Evolutionary conservation across 2,797 vertebrate species (phyloP).

Genomic region (Artibeus lituratus): DNA sequence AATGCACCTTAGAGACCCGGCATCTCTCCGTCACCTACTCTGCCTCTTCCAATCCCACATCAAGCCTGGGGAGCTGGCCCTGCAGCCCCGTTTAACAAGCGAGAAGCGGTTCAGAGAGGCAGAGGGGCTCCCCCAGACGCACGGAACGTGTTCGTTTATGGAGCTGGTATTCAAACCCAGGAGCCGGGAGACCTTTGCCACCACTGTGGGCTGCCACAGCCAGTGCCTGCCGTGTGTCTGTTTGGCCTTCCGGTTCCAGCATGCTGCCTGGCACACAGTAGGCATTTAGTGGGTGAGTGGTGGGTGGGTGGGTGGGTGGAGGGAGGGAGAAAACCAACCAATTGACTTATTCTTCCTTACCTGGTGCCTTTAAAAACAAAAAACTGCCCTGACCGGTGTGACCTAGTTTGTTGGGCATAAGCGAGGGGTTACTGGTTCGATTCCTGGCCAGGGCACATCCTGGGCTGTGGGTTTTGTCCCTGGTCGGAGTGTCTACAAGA

Average conservation of each 20-base stretch:
- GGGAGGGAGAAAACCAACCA: not conserved
- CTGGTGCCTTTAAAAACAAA: not conserved
- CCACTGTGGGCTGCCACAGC: not conserved
- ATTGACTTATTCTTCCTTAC: not conserved
- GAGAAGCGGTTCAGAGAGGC: not conserved
- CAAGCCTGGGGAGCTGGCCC: not conserved
- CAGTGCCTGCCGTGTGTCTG: not conserved
- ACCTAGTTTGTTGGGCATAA: not conserved
- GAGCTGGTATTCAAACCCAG: not conserved
- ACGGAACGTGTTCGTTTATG: not conserved
- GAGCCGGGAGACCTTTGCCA: not conserved
- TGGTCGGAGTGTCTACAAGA: not conserved
- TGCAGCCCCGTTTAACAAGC: not conserved
- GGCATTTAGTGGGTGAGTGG: not conserved
- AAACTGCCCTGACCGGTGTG: not conserved
- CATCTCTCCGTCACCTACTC: not conserved
- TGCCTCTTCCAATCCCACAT: rapidly evolving
- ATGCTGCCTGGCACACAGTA: not conserved
- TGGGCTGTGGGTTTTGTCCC: not conserved
- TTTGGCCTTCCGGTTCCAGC: no score
- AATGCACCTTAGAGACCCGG: not conserved
- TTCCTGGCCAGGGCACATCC: not conserved
- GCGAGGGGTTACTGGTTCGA: not conserved
- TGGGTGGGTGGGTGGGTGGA: not conserved
- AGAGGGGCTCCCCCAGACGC: not conserved